Evolutionary conservation across 2,888 invertebrate species (phyloP), one percentile per base, ranked within the genome.

Genomic region (Ichneumoninae sp.): DNA sequence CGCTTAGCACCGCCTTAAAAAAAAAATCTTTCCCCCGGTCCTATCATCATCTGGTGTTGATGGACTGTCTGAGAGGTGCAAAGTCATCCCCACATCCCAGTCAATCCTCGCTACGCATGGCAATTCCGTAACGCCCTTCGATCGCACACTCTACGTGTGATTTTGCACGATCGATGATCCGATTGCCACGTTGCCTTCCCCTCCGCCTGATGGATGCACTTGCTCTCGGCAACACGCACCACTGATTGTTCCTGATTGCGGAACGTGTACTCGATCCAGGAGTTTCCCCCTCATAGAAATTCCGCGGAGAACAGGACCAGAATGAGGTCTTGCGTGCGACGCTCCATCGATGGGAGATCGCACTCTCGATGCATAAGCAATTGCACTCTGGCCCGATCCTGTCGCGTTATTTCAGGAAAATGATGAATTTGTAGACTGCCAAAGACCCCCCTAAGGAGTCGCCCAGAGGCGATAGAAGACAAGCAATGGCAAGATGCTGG

Each of bases 391-490:
- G 26, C 22, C 26, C 26, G 30, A 47, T 30, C 10, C 52, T 47
- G 47, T 75, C 36, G 69, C 54, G 69, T 75, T 70, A 19, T 74
- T 30, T 22, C 30, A 71, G 26, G 22, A 50, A 47, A 36, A 69
- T 79, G 79, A 83, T 65, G 30, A 50, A 74, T 78, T 63, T 69
- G 33, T 3, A 63, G 50, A 33, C 33, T 22, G 40, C 30, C 30
- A 30, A 54, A 54, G 33, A 68, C n/a, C 19, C 19, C 19, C 7
- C 40, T 10, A 36, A 68, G 50, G 57, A 71, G 50, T 19, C 40
- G 26, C 19, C 16, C 47, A 22, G 40, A 13, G 71, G 40, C 30
- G 71, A 44, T 10, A 68, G 47, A 77, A 65, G 68, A 60, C 44
- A 10, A 30, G 47, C 47, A 52, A 54, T n/a, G 19, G 19, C 22